These are phyloP conservation scores for Lordiphosa fenestrarum DNA, from an alignment of 2,888 invertebrate genomes.

Conservation along the genomic window DNA sequence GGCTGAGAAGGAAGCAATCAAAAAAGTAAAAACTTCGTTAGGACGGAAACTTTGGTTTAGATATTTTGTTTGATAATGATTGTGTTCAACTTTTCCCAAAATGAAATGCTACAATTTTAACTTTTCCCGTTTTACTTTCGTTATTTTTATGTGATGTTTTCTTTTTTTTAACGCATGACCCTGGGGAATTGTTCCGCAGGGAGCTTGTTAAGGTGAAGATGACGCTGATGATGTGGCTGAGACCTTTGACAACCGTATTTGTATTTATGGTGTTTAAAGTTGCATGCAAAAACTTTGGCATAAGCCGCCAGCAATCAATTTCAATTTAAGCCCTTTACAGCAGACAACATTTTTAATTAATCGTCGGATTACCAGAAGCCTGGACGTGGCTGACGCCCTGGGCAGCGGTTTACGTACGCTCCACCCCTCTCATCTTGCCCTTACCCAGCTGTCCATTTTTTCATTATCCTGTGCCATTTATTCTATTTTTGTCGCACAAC, in stretches of 20 bases:
- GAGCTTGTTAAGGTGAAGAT: slow-evolving; percentile 54
- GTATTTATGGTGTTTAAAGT: slow-evolving; percentile 53
- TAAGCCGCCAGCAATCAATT: slow-evolving; percentile 68
- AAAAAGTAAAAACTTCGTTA: slow-evolving; percentile 44
- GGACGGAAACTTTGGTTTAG: slow-evolving; percentile 49
- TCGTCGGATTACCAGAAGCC: slow-evolving; percentile 72
- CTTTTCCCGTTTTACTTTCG: slow-evolving; percentile 25
- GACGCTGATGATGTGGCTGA: slow-evolving; percentile 44
- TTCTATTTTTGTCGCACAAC: slow-evolving; percentile 73
- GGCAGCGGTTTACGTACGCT: slow-evolving; percentile 53
- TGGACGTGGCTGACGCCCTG: slow-evolving; percentile 31
- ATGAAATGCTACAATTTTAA: slow-evolving; percentile 54
- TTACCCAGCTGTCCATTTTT: slow-evolving; percentile 64
- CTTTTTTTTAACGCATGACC: slow-evolving; percentile 48
- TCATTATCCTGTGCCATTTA: slow-evolving; percentile 68
- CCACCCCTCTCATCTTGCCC: slow-evolving; percentile 11
- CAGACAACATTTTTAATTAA: slow-evolving; percentile 78
- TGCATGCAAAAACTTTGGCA: slow-evolving; percentile 44
- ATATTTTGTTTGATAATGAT: slow-evolving; percentile 45
- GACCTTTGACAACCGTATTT: slow-evolving; percentile 55
- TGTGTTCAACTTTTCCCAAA: slow-evolving; percentile 60
- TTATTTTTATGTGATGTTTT: slow-evolving; percentile 33
- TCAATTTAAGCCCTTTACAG: slow-evolving; percentile 72
- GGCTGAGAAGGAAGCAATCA: slow-evolving; percentile 15
- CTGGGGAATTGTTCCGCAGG: slow-evolving; percentile 44